phyloP scores from a whole-genome alignment of 2,113 vertebrate genomes.

The Elaphurus davidianus region DNA sequence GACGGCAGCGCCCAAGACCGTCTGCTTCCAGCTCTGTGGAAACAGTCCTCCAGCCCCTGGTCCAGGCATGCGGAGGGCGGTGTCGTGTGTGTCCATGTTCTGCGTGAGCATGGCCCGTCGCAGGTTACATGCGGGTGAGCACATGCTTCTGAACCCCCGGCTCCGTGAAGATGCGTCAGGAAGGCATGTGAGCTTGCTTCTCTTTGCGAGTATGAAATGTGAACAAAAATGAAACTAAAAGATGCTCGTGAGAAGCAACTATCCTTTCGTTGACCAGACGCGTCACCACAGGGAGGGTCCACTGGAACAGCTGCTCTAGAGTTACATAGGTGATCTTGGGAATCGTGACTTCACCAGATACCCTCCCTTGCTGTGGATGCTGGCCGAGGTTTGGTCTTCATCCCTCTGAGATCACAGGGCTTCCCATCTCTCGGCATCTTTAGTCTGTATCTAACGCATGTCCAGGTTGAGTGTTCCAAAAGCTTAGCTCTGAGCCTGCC shows the following conservation, averaged over 20 bases:
- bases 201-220: neutral
- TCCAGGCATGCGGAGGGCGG: neutral
- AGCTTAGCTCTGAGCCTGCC: neutral
- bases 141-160: neutral
- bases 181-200: neutral
- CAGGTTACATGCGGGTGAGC: neutral
- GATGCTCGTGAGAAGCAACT: neutral
- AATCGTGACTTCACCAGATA: neutral
- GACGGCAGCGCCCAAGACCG: neutral
- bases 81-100: too few relatives aligned
- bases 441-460: neutral
- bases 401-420: neutral
- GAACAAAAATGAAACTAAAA: neutral
- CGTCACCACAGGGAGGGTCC: neutral
- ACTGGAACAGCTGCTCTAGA: neutral
- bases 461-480: neutral
- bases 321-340: neutral
- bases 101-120: fast-evolving
- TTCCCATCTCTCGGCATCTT: neutral
- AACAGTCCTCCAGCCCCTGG: neutral
- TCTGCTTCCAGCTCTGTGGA: neutral
- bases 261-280: neutral
- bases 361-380: neutral
- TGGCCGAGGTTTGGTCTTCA: neutral
- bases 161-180: neutral